Conservation (phyloP, 2,797 vertebrate species). For the Arrhamphus sclerolepis region DNA sequence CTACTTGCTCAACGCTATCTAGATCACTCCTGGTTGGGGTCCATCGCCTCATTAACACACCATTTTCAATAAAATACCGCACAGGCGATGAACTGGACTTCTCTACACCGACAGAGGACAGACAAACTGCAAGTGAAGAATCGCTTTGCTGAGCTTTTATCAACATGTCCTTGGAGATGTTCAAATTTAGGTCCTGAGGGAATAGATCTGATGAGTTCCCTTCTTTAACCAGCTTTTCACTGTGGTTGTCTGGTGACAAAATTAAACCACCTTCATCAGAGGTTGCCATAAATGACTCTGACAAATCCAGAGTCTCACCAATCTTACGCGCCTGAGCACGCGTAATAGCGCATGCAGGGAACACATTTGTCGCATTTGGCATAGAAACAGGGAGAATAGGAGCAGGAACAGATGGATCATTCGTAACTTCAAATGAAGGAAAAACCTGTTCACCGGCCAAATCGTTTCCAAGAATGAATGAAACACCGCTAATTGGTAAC, state of each 20-base stretch:
- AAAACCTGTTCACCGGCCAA: too few relatives aligned
- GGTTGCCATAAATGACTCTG: too few relatives aligned
- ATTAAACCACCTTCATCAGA: background rate
- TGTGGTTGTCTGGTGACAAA: too few relatives aligned
- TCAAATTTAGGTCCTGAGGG: background rate
- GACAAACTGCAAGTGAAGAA: background rate
- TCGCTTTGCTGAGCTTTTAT: background rate
- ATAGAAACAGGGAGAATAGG: too few relatives aligned
- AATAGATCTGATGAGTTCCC: background rate
- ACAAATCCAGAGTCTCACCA: background rate
- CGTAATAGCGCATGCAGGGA: background rate
- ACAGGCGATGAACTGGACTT: background rate
- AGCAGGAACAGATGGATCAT: too few relatives aligned
- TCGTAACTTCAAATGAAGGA: too few relatives aligned
- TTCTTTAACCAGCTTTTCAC: background rate
- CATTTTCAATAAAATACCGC: background rate
- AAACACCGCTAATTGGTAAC: background rate
- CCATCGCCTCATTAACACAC: background rate
- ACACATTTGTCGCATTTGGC: background rate
- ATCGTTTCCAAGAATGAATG: slow-evolving; percentile 8
- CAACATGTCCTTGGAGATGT: background rate
- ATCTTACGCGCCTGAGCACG: too few relatives aligned
- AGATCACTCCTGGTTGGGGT: background rate
- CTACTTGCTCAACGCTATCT: background rate
- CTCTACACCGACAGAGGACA: background rate